These are phyloP conservation scores for Ancistrus triradiatus DNA, from an alignment of 2,113 vertebrate genomes.

Conservation along the genomic window DNA sequence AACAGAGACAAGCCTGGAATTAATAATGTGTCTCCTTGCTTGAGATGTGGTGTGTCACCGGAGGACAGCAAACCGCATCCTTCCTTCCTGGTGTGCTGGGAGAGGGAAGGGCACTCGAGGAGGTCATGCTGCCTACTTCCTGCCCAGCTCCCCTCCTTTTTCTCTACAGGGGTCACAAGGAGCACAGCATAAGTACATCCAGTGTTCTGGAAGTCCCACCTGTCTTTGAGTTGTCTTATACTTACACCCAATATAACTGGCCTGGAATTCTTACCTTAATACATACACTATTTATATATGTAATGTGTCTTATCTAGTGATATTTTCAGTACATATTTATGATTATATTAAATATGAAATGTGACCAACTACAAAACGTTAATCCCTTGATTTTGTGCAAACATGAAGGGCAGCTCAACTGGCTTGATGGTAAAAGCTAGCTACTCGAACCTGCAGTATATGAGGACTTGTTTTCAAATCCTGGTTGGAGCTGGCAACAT, in stretches of 20 bases:
- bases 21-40: constrained; percentile 72
- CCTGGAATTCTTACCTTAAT: too few relatives aligned
- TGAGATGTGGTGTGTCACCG: constrained; percentile 60
- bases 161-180: constrained; percentile 45
- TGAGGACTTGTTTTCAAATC: too few relatives aligned
- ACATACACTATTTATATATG: too few relatives aligned
- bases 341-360: too few relatives aligned
- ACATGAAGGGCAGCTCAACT: too few relatives aligned
- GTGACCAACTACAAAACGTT: too few relatives aligned
- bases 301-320: too few relatives aligned
- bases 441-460: too few relatives aligned
- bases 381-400: too few relatives aligned
- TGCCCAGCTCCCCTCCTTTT: constrained; percentile 44
- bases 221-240: constrained; percentile 50
- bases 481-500: too few relatives aligned
- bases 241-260: not conserved
- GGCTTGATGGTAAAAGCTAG: too few relatives aligned
- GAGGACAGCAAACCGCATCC: constrained; percentile 80
- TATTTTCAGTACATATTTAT: too few relatives aligned
- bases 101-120: constrained; percentile 66
- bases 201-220: constrained; percentile 58
- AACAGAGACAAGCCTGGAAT: constrained; percentile 75
- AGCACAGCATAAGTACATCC: constrained; percentile 60
- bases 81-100: constrained; percentile 75
- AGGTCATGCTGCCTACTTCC: constrained; percentile 68